Percentiles rank a stretch among this genome's conserved stretches.
phyloP scores from a whole-genome alignment of 2,113 vertebrate genomes.

The Xiphias gladius region DNA sequence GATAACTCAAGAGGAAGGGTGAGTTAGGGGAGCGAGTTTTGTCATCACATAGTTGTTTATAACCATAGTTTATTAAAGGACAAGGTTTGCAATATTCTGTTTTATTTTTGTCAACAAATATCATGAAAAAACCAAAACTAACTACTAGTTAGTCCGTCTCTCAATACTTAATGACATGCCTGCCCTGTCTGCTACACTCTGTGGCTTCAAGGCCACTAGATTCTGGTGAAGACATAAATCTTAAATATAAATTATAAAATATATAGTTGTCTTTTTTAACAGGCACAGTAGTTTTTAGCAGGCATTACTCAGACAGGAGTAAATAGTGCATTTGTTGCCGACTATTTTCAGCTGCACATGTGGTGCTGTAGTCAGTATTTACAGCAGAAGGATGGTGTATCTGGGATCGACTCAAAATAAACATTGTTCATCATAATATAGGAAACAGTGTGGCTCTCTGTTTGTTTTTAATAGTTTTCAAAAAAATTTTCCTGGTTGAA shows the following conservation, averaged over 20 bases:
- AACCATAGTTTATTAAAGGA: neutral
- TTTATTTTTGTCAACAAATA: too few species aligned
- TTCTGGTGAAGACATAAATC: too few species aligned
- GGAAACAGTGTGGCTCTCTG: neutral
- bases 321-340: neutral
- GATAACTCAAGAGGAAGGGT: neutral
- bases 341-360: neutral
- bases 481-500: neutral
- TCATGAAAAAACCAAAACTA: too few species aligned
- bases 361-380: too few species aligned
- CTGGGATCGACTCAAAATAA: neutral
- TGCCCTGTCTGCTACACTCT: too few species aligned
- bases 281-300: too few species aligned
- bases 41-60: neutral
- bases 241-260: too few species aligned
- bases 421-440: neutral
- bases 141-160: neutral
- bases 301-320: neutral
- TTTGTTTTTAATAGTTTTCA: neutral
- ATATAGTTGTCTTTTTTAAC: too few species aligned
- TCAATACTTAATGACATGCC: neutral
- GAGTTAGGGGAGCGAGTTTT: neutral
- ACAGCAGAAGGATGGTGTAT: too few species aligned
- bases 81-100: neutral
- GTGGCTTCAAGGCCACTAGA: too few species aligned